phyloP scores from a whole-genome alignment of 2,797 vertebrate species.

The Poecilia wingei region DNA sequence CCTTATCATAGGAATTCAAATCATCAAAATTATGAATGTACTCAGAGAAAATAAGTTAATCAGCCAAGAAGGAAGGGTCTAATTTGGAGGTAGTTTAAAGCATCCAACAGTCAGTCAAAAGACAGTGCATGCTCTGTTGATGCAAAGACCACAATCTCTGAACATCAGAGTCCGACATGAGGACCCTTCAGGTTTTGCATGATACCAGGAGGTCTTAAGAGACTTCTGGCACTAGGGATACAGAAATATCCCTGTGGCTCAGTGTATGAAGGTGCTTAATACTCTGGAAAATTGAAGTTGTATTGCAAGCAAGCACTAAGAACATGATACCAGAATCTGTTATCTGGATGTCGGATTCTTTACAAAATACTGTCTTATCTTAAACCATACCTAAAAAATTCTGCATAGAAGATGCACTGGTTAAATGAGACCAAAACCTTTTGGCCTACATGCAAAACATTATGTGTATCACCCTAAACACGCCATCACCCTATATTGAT shows the following conservation, averaged over 20 bases:
- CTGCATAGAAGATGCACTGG: not conserved
- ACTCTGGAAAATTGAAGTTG: not conserved
- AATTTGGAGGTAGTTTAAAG: not conserved
- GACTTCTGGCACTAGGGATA: not conserved
- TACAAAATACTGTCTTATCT: not conserved
- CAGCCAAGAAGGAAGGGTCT: not conserved
- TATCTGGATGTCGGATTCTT: not conserved
- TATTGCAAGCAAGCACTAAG: not conserved
- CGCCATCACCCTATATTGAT: not conserved
- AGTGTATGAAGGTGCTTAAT: not conserved
- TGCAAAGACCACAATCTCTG: not conserved
- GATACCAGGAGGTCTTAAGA: not conserved
- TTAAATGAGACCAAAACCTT: not conserved
- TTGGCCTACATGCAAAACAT: slow-evolving; percentile 1
- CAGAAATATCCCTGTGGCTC: not conserved
- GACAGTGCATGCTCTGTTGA: not conserved
- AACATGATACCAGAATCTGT: not conserved
- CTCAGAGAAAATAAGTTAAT: not conserved
- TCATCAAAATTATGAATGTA: not conserved
- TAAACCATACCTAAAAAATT: not conserved
- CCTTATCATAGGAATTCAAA: not conserved
- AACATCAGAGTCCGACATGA: not conserved
- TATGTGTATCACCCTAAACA: not conserved
- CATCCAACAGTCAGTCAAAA: not conserved
- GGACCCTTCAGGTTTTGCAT: not conserved